Conservation (phyloP, 2,797 vertebrate genomes). For the Cyprinodon diabolis region DNA sequence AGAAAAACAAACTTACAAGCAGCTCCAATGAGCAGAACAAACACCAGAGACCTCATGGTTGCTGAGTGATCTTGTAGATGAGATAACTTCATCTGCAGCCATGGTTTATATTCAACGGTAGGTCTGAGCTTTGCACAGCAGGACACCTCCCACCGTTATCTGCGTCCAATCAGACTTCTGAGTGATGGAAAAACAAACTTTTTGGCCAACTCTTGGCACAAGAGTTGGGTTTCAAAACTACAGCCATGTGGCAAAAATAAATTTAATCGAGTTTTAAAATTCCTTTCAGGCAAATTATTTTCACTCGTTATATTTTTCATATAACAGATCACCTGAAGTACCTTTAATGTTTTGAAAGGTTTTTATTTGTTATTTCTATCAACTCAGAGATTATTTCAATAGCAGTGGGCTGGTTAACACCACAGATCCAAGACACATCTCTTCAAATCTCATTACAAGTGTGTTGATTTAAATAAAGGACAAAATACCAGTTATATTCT, state of each 20-base stretch:
- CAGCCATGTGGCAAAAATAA: background rate
- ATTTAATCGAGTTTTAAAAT: too few relatives aligned
- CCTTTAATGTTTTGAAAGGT: too few relatives aligned
- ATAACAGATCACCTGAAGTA: too few relatives aligned
- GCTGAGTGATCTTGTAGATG: conserved; percentile 60
- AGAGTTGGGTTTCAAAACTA: background rate
- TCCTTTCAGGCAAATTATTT: background rate
- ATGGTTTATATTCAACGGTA: conserved; percentile 37
- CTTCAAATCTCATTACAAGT: too few relatives aligned
- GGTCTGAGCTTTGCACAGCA: background rate
- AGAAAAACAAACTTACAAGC: conserved; percentile 66
- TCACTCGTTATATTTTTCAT: too few relatives aligned
- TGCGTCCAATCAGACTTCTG: conserved; percentile 1
- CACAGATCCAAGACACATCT: too few relatives aligned
- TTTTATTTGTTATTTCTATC: too few relatives aligned
- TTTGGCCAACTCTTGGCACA: background rate
- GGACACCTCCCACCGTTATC: conserved; percentile 11
- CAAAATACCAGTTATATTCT: too few relatives aligned
- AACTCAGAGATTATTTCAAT: too few relatives aligned
- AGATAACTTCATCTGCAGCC: conserved; percentile 7
- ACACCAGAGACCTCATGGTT: conserved; percentile 70
- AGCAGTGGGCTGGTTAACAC: too few relatives aligned
- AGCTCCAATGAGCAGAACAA: conserved; percentile 77
- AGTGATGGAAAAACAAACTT: background rate
- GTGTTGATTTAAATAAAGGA: too few relatives aligned